Conservation (phyloP, 2,888 invertebrate genomes). For the Notodonta ziczac region DNA sequence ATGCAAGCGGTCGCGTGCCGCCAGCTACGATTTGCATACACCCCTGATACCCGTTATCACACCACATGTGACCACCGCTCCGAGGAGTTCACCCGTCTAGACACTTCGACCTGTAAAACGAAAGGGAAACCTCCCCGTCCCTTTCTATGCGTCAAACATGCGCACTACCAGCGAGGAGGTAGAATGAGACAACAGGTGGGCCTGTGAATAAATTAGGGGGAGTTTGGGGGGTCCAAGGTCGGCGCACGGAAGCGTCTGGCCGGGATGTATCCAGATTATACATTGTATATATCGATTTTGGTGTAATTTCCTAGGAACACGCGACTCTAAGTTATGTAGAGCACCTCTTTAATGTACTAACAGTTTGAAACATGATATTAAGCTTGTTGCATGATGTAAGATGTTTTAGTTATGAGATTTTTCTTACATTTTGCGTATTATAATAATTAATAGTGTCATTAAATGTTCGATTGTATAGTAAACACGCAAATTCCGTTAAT, state of each 20-base stretch:
- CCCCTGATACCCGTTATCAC: conserved; percentile 46
- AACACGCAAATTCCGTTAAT: neutral
- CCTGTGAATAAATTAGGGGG: conserved; percentile 54
- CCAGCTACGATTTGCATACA: conserved; percentile 58
- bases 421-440: no score
- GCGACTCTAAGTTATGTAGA: conserved; percentile 29
- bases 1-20: conserved; percentile 44
- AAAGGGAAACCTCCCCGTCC: conserved; percentile 61
- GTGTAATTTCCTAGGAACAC: conserved; percentile 53
- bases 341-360: conserved; percentile 27
- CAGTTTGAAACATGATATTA: conserved; percentile 5
- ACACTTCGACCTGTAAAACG: conserved; percentile 77
- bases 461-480: no score
- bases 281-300: conserved; percentile 70
- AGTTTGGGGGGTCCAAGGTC: conserved; percentile 69
- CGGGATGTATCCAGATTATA: conserved; percentile 71
- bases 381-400: no score
- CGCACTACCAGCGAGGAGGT: conserved; percentile 60
- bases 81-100: conserved; percentile 83
- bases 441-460: no score
- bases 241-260: conserved; percentile 80
- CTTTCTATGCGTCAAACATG: conserved; percentile 74
- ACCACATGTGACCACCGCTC: conserved; percentile 57
- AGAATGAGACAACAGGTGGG: conserved; percentile 74
- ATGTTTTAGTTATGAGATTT: no score